Conservation (phyloP, 2,797 vertebrate genomes). For the Gouania willdenowi region DNA sequence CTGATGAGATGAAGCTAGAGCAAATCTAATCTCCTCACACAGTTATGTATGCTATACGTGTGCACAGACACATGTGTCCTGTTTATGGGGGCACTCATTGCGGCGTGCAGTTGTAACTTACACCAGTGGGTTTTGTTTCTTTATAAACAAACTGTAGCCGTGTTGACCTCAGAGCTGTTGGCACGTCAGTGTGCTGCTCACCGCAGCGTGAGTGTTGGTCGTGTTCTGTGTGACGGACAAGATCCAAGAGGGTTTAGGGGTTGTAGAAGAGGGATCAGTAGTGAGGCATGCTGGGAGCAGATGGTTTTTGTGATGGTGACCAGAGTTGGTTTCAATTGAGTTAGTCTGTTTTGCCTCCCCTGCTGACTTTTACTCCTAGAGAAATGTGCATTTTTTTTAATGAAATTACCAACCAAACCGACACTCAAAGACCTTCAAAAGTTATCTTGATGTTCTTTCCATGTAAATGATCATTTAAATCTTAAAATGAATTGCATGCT, state of each 20-base stretch:
- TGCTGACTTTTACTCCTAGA: too few relatives aligned
- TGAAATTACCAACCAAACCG: too few relatives aligned
- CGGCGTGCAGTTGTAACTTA: slow-evolving; percentile 17
- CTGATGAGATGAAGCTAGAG: slow-evolving; percentile 35
- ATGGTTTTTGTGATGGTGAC: not conserved
- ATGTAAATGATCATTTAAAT: too few relatives aligned
- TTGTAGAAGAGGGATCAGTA: not conserved
- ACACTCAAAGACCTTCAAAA: too few relatives aligned
- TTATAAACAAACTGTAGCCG: slow-evolving; percentile 15
- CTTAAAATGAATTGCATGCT: too few relatives aligned
- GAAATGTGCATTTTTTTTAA: too few relatives aligned
- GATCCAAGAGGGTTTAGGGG: slow-evolving; percentile 20
- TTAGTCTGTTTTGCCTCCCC: not conserved
- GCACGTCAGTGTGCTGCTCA: slow-evolving; percentile 16
- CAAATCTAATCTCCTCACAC: slow-evolving; percentile 7
- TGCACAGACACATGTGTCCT: not conserved
- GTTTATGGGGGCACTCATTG: slow-evolving; percentile 12
- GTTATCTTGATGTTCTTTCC: too few relatives aligned
- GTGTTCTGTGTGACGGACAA: slow-evolving; percentile 26
- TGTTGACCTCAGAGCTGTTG: slow-evolving; percentile 4
- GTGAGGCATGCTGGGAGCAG: not conserved
- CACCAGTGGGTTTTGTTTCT: slow-evolving; percentile 27
- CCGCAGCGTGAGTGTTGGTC: slow-evolving; percentile 31
- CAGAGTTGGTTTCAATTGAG: not conserved
- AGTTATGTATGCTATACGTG: not conserved